Evolutionary conservation across 2,888 invertebrate genomes (phyloP), one percentile per base, ranked within the genome.

Genomic region (Elmis aenea): DNA sequence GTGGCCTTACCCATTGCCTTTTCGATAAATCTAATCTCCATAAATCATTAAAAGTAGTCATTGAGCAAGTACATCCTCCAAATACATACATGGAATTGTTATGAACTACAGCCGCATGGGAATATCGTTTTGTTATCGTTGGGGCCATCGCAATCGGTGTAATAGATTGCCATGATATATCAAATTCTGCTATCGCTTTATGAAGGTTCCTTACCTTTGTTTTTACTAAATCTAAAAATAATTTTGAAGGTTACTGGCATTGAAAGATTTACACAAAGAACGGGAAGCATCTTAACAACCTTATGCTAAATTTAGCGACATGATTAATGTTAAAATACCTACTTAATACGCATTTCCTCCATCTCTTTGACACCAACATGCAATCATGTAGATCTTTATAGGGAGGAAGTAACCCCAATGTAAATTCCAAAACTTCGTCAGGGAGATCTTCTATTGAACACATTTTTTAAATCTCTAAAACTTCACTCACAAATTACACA

Each of bases 11-110:
- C 95, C 95, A 95, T 50, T 81, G 76, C 54, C 91, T 74, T 26
- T 77, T 82, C 1, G 86, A 85, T 42, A 96, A 75, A 71, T 96
- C 91, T 66, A 96, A 81, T 46, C 81, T 76, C 96, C 96, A 96
- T 16, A 97, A 73, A 71, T 97, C 96, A 71, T 97, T 96, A 60
- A 95, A 95, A 8, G 96, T 91, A 11, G 96, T 95, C 57, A 87
- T 86, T 33, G 88, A 85, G 20, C 88, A 86, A 6, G 95, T 94
- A 55, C 94, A 95, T 4, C 96, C 96, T 16, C 96, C 96, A 74
- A 96, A 95, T 26, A 96, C 81, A 61, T 89, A 96, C 87, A 96
- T 89, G 3, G 81, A 83, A 64, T 89, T 87, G 44, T 82, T 80
- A 59, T 84, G 76, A 26, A 85, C 76, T 58, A 88, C 89, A 20